Percentiles rank a stretch among this genome's conserved stretches.
Conservation (phyloP, 2,113 vertebrate species). For the Rhynchomys soricoides region DNA sequence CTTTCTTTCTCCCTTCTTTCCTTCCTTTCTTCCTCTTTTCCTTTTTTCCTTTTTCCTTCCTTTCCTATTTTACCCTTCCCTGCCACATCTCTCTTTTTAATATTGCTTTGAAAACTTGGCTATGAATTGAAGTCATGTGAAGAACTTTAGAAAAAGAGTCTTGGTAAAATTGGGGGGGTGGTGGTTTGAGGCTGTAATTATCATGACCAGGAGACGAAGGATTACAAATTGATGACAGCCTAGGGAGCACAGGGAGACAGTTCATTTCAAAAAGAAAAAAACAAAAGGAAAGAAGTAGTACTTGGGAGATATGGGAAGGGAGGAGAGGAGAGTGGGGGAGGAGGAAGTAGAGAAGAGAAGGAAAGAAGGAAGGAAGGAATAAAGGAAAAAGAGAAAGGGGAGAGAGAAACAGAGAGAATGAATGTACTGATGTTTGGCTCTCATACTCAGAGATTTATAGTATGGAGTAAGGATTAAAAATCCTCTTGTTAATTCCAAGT, state of each 20-base stretch:
- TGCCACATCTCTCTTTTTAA: not conserved
- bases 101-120: not conserved
- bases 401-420: not conserved
- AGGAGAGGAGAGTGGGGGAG: too few species aligned
- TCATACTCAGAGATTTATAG: not conserved
- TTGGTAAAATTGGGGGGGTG: not conserved
- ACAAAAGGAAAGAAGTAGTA: not conserved
- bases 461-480: slow-evolving; percentile 24
- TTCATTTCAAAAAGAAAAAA: not conserved
- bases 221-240: not conserved
- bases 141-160: not conserved
- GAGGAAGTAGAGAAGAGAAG: too few species aligned
- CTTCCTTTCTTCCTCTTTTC: not conserved
- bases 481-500: not conserved
- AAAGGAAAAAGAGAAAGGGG: too few species aligned
- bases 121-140: not conserved
- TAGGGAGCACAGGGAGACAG: not conserved
- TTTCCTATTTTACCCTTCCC: not conserved
- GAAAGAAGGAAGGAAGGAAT: accelerated
- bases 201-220: not conserved
- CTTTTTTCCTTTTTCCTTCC: not conserved
- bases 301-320: not conserved
- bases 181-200: not conserved
- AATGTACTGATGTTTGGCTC: not conserved
- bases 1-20: not conserved